Base-by-base conservation (phyloP, 2,888 invertebrate species). In the Ceraclea dissimilis region DNA sequence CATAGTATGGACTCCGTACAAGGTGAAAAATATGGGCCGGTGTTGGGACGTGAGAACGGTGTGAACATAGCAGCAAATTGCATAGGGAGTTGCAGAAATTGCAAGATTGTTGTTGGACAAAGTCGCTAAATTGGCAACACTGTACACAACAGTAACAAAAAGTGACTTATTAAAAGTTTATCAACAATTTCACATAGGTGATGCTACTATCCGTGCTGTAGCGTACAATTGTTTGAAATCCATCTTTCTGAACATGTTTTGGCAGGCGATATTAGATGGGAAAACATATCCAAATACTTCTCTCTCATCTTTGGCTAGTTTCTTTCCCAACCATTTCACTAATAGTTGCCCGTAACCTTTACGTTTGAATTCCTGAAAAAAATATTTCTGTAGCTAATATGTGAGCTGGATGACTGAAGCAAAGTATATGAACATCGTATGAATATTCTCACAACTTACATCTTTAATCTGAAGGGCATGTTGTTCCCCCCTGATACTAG, bases 301-400 rank as follows among this genome's bases (percentile, higher is more conserved):
- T 26, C 56, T 50, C 5, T 52, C 54, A 2, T 44, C 31, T 17
- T 57, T 56, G 13, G 56, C 54, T 6, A 54, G 22, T 11, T 34
- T 46, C 19, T 54, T 56, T 17, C 59, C 54, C 39, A 61, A 16
- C 2, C 26, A 31, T 47, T 48, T 59, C 11, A 61, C 47, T 6
- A 61, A 47, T n/a, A 54, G 19, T 33, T 58, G 54, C n/a, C 26
- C 61, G 16, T 61, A 61, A 1, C 61, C 61, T 39, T 51, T 54
- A 17, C 61, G 47, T 34, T 52, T 49, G 46, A 52, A 51, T 31
- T 50, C 55, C 61, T 61, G 33, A 11, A 55, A 54, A 58, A 26
- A 2, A 52, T 4, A 33, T 26, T 26, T 26, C 26, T 26, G 10
- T 6, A 26, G 26, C 4, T 6, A 26, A 26, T 26, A 26, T 26